Percentiles rank a stretch among this genome's conserved stretches.
Evolutionary conservation across 2,888 invertebrate species (phyloP).

Genomic region (Gisinianus flammeolus): DNA sequence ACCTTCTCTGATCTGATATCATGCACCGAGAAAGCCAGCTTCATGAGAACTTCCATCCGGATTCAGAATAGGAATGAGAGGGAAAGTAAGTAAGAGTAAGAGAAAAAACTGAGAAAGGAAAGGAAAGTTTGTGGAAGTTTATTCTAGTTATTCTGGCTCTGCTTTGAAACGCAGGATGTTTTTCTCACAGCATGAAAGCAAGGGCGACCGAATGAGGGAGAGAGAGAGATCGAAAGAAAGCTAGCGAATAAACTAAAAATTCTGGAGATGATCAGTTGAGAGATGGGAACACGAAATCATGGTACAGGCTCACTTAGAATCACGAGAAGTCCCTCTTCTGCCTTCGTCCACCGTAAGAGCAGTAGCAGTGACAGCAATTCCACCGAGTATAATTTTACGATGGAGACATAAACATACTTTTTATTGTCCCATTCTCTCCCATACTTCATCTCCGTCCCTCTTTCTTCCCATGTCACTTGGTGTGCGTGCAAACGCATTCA

Average conservation of each 20-base stretch:
- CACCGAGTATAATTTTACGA: neutral
- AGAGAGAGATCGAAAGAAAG: neutral
- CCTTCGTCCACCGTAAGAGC: neutral
- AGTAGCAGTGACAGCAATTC: neutral
- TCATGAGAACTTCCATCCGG: too few relatives aligned
- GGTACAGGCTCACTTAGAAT: neutral
- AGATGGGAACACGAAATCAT: neutral
- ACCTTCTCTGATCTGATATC: neutral
- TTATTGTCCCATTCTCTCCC: neutral
- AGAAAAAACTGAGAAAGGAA: neutral
- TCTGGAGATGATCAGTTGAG: neutral
- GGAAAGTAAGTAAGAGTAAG: neutral
- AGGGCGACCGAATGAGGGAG: neutral
- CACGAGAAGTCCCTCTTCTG: neutral
- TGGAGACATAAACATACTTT: neutral
- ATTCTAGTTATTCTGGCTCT: too few relatives aligned
- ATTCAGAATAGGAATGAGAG: neutral
- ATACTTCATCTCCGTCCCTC: neutral
- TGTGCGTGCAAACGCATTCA: too few relatives aligned
- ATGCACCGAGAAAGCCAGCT: neutral
- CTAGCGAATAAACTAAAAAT: neutral
- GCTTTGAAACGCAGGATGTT: too few relatives aligned
- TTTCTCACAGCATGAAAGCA: conserved; percentile 5
- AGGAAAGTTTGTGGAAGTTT: too few relatives aligned
- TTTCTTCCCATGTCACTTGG: neutral